Conservation (phyloP, 2,797 vertebrate species). For the Hypotaenidia okinawae region DNA sequence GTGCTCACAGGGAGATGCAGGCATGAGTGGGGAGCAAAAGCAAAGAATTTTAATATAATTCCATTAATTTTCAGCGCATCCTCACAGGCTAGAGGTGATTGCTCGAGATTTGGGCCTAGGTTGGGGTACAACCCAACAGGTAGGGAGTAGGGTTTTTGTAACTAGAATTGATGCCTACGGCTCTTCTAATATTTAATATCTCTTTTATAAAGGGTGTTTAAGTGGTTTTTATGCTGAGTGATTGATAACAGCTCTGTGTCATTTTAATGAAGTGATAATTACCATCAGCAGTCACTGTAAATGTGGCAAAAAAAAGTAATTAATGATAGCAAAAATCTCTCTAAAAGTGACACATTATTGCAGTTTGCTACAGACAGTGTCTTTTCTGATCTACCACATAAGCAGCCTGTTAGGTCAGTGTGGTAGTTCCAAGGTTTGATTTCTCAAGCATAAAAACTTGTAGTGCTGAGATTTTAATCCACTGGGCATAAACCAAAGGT, state of each 20-base stretch:
- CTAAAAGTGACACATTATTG: not conserved
- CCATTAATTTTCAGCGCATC: not conserved
- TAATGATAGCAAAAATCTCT: not conserved
- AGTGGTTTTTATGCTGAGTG: not conserved
- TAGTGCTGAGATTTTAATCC: not conserved
- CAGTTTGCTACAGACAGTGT: not conserved
- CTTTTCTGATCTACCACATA: not conserved
- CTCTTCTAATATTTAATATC: not conserved
- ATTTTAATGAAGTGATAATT: not conserved
- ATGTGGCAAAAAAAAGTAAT: slow-evolving; percentile 30
- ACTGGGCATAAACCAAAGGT: not conserved
- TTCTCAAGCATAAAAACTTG: not conserved
- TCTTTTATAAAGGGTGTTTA: not conserved
- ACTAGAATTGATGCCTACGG: too few species aligned
- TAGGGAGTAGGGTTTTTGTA: not conserved
- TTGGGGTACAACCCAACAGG: not conserved
- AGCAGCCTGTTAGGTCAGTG: not conserved
- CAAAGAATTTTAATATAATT: not conserved
- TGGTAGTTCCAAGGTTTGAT: not conserved
- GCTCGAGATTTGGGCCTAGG: not conserved
- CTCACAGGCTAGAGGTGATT: too few species aligned
- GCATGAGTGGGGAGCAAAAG: too few species aligned
- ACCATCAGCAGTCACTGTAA: not conserved
- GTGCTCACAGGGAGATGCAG: fast-evolving
- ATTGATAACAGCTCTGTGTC: not conserved